Evolutionary conservation across 2,888 invertebrate species (phyloP).

Genomic region (Eucera pruinosa): DNA sequence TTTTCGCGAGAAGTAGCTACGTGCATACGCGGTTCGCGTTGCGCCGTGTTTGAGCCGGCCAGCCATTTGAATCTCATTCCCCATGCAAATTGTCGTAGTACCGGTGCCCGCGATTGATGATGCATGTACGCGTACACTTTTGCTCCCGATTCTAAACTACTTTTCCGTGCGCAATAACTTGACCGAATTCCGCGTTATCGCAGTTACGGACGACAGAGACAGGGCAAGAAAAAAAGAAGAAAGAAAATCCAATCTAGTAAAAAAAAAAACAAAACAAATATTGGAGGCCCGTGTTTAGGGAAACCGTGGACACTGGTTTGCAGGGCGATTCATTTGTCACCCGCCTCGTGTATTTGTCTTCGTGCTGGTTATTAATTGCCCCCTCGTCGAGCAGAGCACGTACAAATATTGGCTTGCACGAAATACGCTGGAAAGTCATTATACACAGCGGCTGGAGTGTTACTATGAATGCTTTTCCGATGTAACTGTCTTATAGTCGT

Average conservation of each 20-base stretch:
- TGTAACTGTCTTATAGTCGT: background rate
- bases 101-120: slow-evolving; percentile 43
- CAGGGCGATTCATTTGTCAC: slow-evolving; percentile 46
- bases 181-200: background rate
- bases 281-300: slow-evolving; percentile 15
- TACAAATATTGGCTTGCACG: slow-evolving; percentile 53
- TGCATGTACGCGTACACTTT: slow-evolving; percentile 13
- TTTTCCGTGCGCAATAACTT: slow-evolving; percentile 23
- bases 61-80: slow-evolving; percentile 43
- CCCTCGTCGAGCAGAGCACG: slow-evolving; percentile 35
- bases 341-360: slow-evolving; percentile 41
- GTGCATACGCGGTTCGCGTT: slow-evolving; percentile 21
- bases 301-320: slow-evolving; percentile 1
- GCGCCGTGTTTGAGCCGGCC: slow-evolving; percentile 23
- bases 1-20: slow-evolving; percentile 19
- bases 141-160: slow-evolving; percentile 39
- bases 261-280: slow-evolving; percentile 40
- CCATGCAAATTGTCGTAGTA: slow-evolving; percentile 39
- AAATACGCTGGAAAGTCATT: slow-evolving; percentile 40
- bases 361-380: slow-evolving; percentile 51
- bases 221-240: no score
- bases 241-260: slow-evolving; percentile 15
- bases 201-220: no score
- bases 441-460: slow-evolving; percentile 1
- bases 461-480: background rate